Conservation (phyloP, 1,140 invertebrate species). For the Drosophila burlai region DNA sequence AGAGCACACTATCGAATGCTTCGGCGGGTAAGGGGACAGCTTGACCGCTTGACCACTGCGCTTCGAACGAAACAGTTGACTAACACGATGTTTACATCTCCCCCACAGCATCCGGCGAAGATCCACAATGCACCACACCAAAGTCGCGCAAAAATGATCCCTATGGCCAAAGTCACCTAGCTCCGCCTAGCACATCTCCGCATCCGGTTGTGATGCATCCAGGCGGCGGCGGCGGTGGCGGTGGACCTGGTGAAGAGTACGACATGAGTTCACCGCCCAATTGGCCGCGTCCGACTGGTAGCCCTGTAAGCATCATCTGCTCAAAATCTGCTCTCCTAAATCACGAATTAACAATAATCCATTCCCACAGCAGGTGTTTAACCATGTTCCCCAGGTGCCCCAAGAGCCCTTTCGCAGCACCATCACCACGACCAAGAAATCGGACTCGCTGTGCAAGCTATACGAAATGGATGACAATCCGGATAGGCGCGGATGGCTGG, state of each 20-base stretch:
- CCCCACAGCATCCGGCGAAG: slow-evolving; percentile 92
- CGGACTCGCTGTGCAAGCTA: slow-evolving; percentile 95
- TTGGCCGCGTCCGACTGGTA: slow-evolving; percentile 95
- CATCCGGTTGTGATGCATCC: slow-evolving; percentile 87
- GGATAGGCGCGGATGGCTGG: slow-evolving; percentile 95
- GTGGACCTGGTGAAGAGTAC: slow-evolving; percentile 95
- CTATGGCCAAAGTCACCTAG: slow-evolving; percentile 89
- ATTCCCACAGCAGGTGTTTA: slow-evolving; percentile 91
- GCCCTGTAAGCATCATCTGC: slow-evolving; percentile 89
- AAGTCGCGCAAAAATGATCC: slow-evolving; percentile 90
- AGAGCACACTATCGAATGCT: slow-evolving; percentile 95
- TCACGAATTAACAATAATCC: not conserved
- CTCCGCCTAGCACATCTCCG: slow-evolving; percentile 91
- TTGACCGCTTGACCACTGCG: not conserved
- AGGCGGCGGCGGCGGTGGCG: slow-evolving; percentile 78
- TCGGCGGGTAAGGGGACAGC: slow-evolving; percentile 89
- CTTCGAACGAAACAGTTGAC: not conserved
- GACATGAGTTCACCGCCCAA: slow-evolving; percentile 93
- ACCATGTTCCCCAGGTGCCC: slow-evolving; percentile 90
- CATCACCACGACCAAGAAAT: slow-evolving; percentile 88
- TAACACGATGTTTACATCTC: slow-evolving; percentile 1
- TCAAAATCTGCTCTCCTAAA: not conserved
- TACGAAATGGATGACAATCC: slow-evolving; percentile 99
- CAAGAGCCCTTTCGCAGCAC: slow-evolving; percentile 94
- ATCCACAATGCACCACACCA: slow-evolving; percentile 91